Evolutionary conservation across 2,797 vertebrate genomes (phyloP).

Genomic region (Clarias laeviceps): DNA sequence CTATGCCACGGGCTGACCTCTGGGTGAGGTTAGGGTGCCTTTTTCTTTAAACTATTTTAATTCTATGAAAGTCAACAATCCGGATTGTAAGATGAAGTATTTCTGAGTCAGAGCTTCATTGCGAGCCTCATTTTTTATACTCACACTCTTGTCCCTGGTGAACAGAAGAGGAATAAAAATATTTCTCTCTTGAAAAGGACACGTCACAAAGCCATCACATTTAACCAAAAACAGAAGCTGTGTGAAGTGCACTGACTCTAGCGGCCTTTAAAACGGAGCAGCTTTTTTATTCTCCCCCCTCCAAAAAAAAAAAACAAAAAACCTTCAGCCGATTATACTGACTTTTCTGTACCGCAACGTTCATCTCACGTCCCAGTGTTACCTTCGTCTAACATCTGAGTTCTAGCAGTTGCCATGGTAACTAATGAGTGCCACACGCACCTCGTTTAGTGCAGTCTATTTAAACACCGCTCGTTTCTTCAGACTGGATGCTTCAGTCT

Average conservation of each 20-base stretch:
- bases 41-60: background rate
- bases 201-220: background rate
- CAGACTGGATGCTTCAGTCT: background rate
- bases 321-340: too few species aligned
- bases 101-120: background rate
- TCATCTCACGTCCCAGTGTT: background rate
- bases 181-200: slow-evolving; percentile 9
- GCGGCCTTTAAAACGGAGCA: background rate
- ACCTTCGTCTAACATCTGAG: background rate
- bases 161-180: background rate
- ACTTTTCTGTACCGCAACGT: background rate
- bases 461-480: background rate
- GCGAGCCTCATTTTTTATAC: background rate
- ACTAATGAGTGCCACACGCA: slow-evolving; percentile 1
- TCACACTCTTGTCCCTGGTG: background rate
- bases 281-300: too few species aligned
- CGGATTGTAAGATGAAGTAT: background rate
- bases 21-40: too few species aligned
- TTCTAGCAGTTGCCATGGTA: slow-evolving; percentile 9
- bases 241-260: background rate
- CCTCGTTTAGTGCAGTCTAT: background rate
- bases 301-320: background rate
- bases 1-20: too few species aligned
- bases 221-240: background rate
- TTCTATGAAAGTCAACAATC: background rate